phyloP scores from a whole-genome alignment of 2,888 invertebrate species.

The Harpalus rufipes region DNA sequence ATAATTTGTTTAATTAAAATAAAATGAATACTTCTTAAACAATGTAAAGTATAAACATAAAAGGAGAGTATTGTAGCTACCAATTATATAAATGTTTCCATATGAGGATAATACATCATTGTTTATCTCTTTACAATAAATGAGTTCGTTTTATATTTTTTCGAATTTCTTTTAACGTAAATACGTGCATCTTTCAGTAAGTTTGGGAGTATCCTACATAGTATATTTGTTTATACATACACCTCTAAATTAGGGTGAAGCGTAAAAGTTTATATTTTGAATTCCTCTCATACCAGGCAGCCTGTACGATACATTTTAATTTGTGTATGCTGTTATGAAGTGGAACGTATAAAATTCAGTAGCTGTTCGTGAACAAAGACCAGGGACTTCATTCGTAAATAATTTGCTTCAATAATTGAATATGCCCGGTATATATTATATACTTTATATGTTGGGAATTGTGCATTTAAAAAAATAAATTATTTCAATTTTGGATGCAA shows the following conservation, averaged over 20 bases:
- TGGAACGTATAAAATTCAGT: constrained; percentile 54
- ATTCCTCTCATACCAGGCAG: constrained; percentile 52
- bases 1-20: no score
- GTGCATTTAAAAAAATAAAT: no score
- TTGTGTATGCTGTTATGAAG: constrained; percentile 61
- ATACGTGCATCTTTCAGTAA: not conserved
- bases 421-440: no score
- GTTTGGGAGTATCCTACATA: not conserved
- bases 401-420: no score
- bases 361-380: constrained; percentile 38
- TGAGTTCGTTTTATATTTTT: constrained; percentile 45
- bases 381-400: not conserved
- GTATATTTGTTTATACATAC: constrained; percentile 20
- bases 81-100: not conserved
- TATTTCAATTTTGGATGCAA: no score
- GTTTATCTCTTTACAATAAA: constrained; percentile 38
- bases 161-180: not conserved
- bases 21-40: no score
- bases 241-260: constrained; percentile 59
- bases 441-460: no score
- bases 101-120: not conserved
- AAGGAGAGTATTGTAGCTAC: no score
- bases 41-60: no score
- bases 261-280: constrained; percentile 60
- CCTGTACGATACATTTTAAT: constrained; percentile 65